A percentile compares a stretch with the other conserved stretches of the same genome.
These are phyloP conservation scores for Julus scanicus DNA, from an alignment of 2,888 invertebrate genomes.

Conservation along the genomic window DNA sequence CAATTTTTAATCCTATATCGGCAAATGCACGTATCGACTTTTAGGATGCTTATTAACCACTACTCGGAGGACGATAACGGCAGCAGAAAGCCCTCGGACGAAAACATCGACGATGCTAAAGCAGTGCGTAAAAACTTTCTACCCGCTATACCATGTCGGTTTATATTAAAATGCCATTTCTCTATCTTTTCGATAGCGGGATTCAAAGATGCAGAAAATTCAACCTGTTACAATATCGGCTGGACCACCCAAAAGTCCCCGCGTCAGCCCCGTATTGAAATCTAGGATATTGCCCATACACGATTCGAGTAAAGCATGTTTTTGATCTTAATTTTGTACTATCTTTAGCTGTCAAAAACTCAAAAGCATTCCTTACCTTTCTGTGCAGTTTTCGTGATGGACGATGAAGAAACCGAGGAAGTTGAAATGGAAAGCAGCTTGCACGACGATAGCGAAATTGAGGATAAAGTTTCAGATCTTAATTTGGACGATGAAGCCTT, in stretches of 20 bases:
- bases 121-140: background rate
- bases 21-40: background rate
- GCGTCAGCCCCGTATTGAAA: background rate
- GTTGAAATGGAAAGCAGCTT: background rate
- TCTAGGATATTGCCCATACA: background rate
- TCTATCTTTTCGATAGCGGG: background rate
- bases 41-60: background rate
- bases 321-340: background rate
- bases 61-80: background rate
- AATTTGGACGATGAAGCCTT: constrained; percentile 40
- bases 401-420: constrained; percentile 48
- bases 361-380: background rate
- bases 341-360: too few relatives aligned
- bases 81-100: background rate
- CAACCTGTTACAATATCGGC: background rate
- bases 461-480: constrained; percentile 1
- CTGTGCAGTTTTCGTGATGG: constrained; percentile 51
- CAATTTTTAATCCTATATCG: too few relatives aligned
- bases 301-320: background rate
- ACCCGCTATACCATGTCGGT: background rate
- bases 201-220: background rate
- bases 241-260: background rate
- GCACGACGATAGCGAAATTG: background rate
- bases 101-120: background rate
- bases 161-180: background rate